Evolutionary conservation across 1,140 invertebrate genomes (phyloP).

Genomic region (Temnothorax curvispinosus): DNA sequence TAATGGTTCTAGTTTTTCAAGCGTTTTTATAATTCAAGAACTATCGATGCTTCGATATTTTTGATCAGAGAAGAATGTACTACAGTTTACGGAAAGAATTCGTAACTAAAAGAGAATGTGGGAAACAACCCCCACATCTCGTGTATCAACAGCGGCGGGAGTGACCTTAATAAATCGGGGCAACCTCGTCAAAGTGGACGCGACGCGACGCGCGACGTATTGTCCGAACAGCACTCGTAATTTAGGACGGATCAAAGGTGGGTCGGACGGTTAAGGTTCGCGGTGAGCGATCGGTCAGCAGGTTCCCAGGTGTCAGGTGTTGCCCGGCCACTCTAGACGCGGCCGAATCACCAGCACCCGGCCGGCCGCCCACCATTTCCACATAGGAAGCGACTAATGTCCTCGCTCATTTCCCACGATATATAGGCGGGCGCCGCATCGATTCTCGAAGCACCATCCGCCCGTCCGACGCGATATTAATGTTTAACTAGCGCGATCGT

Average conservation of each 20-base stretch:
- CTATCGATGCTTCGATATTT: not conserved
- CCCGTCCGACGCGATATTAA: slow-evolving; percentile 47
- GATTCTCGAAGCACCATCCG: slow-evolving; percentile 43
- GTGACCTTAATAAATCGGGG: slow-evolving; percentile 31
- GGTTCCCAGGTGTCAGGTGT: slow-evolving; percentile 53
- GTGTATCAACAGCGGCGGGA: slow-evolving; percentile 3
- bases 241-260: slow-evolving; percentile 51
- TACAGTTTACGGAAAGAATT: not conserved
- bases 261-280: slow-evolving; percentile 32
- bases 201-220: not conserved
- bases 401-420: slow-evolving; percentile 60
- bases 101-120: not conserved
- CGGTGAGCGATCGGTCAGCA: slow-evolving; percentile 50
- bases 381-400: slow-evolving; percentile 63
- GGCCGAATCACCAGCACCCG: slow-evolving; percentile 37
- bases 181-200: not conserved
- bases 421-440: slow-evolving; percentile 37
- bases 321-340: slow-evolving; percentile 20
- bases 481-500: slow-evolving; percentile 61
- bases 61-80: not conserved
- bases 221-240: slow-evolving; percentile 26
- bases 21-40: slow-evolving; percentile 8
- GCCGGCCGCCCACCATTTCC: slow-evolving; percentile 41
- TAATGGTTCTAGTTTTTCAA: not conserved
- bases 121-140: not conserved